Conservation (phyloP, 2,113 vertebrate species). For the Pseudorasbora parva region DNA sequence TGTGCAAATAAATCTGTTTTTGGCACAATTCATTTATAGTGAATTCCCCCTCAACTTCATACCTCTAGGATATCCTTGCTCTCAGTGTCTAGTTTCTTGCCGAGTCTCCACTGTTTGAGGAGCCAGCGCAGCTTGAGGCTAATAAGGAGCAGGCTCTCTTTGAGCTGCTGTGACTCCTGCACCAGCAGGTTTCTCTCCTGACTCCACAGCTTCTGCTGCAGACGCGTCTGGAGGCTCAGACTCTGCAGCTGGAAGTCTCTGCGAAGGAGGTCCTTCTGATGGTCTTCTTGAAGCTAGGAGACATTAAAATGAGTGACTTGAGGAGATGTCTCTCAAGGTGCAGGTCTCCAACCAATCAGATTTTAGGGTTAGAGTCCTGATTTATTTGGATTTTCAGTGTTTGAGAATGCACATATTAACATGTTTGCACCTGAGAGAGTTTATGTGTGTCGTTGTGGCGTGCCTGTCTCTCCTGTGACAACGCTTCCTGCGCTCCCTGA, state of each 20-base stretch:
- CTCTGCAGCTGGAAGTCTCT: slow-evolving; percentile 97
- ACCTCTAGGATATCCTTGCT: slow-evolving; percentile 93
- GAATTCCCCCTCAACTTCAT: slow-evolving; percentile 36
- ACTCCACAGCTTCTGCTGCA: slow-evolving; percentile 95
- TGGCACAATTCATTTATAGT: not conserved
- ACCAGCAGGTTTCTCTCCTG: slow-evolving; percentile 93
- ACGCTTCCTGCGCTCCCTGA: slow-evolving; percentile 80
- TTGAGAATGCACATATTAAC: not conserved
- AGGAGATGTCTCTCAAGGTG: no score
- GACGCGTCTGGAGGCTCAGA: slow-evolving; percentile 87
- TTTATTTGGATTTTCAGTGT: not conserved
- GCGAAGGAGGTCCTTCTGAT: slow-evolving; percentile 89
- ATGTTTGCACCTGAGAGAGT: slow-evolving; percentile 82
- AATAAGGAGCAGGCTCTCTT: slow-evolving; percentile 90
- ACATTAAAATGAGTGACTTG: not conserved
- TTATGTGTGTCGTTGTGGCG: slow-evolving; percentile 82
- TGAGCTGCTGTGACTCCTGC: slow-evolving; percentile 95
- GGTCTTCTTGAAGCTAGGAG: slow-evolving; percentile 90
- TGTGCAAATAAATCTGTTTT: not conserved
- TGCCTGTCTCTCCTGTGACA: slow-evolving; percentile 81
- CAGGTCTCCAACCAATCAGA: no score
- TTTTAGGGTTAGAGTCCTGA: no score
- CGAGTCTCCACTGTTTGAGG: slow-evolving; percentile 93
- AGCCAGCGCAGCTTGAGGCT: slow-evolving; percentile 98
- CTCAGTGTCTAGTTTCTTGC: slow-evolving; percentile 85